Conservation (phyloP, 1,140 invertebrate species). For the Liolophura sinensis region DNA sequence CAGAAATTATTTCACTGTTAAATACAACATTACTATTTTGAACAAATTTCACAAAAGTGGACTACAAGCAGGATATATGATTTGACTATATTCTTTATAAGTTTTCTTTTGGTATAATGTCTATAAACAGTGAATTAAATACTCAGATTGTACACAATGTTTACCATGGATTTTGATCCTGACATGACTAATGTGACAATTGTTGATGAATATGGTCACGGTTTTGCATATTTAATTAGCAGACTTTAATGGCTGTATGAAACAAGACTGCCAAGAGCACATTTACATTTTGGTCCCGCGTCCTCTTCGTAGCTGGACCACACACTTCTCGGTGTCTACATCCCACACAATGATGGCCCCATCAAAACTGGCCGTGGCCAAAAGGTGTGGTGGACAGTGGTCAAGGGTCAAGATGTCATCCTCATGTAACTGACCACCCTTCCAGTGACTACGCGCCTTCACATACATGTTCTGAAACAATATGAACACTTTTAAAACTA, state of each 20-base stretch:
- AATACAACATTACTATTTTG: too few species aligned
- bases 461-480: conserved; percentile 49
- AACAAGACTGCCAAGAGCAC: neutral
- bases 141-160: too few species aligned
- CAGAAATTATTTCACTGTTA: too few species aligned
- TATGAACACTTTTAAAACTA: neutral
- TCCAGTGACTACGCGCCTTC: conserved; percentile 47
- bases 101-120: too few species aligned
- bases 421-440: conserved; percentile 53
- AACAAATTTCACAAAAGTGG: too few species aligned
- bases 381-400: conserved; percentile 45
- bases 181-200: too few species aligned
- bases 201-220: too few species aligned
- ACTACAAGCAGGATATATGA: too few species aligned
- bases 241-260: neutral
- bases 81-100: too few species aligned
- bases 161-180: too few species aligned
- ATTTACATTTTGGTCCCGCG: conserved; percentile 42
- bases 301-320: conserved; percentile 41
- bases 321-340: conserved; percentile 53
- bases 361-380: conserved; percentile 55
- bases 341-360: conserved; percentile 56
- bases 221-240: too few species aligned
- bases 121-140: too few species aligned
- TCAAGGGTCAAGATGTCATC: conserved; percentile 55